phyloP scores from a whole-genome alignment of 2,113 vertebrate genomes.

The Tachuris rubrigastra region DNA sequence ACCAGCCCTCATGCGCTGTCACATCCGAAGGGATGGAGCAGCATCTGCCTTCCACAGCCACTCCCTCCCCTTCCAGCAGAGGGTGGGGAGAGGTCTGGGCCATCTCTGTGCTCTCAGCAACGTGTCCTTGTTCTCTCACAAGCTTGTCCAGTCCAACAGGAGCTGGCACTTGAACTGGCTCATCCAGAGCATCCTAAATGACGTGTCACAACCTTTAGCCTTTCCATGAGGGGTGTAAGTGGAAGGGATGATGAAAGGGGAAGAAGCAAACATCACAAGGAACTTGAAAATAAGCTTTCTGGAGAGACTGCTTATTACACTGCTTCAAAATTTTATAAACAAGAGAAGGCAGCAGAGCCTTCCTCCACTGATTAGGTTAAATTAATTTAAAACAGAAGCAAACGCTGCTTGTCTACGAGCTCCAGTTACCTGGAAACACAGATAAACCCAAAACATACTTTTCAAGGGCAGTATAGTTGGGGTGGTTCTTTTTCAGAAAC shows the following conservation, averaged over 20 bases:
- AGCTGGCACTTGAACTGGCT: neutral
- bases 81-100: neutral
- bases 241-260: neutral
- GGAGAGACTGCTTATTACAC: neutral
- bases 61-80: neutral
- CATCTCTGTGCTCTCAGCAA: neutral
- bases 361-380: constrained; percentile 45
- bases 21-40: neutral
- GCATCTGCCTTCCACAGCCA: accelerated
- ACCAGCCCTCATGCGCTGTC: accelerated
- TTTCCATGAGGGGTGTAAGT: neutral
- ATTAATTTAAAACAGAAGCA: constrained; percentile 59
- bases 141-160: neutral
- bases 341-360: constrained; percentile 43
- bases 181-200: neutral
- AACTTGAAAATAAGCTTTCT: neutral
- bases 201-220: neutral
- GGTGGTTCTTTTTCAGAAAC: neutral
- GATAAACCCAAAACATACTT: constrained; percentile 56
- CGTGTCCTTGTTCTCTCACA: accelerated
- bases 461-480: constrained; percentile 1
- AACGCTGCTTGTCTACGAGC: neutral
- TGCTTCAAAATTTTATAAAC: constrained; percentile 14
- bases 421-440: constrained; percentile 67
- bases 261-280: neutral